Base-by-base conservation (phyloP, 2,113 vertebrate species). In the Strigops habroptila region DNA sequence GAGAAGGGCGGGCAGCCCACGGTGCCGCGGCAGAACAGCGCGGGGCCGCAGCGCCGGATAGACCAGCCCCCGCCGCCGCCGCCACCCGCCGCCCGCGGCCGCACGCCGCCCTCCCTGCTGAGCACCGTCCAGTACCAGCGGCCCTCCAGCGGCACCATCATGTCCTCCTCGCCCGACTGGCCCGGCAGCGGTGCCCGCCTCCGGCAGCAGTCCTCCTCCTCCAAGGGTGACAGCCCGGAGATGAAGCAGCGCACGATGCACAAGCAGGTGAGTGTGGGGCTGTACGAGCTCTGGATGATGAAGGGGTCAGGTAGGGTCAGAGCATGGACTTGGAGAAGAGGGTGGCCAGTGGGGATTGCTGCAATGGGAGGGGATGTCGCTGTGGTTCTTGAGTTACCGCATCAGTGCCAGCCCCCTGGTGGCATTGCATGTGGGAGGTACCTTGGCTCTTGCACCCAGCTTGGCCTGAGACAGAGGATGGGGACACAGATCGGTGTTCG, bases 201-300 rank as follows among this genome's bases (percentile, higher is more conserved):
- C n/a, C 98, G 99, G 21, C 99, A 99, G 90, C 99, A 99, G 97
- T 99, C 99, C 1, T 99, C 99, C 0, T 99, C 99, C 27, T 99
- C 99, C 86, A 99, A 99, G 95, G 99, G 99, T 0, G 99, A 99
- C 97, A 99, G 99, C 91, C 99, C 99, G 0, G 99, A 99, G 98
- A 99, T 98, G 90, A 99, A 99, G 95, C 99, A 99, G 57, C 98
- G 99, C 19, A 97, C 97, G 2, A 97, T 98, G 91, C 99, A 99
- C 97, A 99, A 99, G 73, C 99, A 99, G 99, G 99, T 99, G 95
- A 95, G 98, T 95, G 7, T 1, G 0, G 15, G 74, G 88, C 46
- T 12, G 7, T 3, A 1, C 18, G 0, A 1, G 73, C 31, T 18
- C 41, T 2, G 24, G 53, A 63, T 1, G 2, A 7, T 19, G 49